Evolutionary conservation across 2,888 invertebrate species (phyloP).

Genomic region (Cheilosia grossa): DNA sequence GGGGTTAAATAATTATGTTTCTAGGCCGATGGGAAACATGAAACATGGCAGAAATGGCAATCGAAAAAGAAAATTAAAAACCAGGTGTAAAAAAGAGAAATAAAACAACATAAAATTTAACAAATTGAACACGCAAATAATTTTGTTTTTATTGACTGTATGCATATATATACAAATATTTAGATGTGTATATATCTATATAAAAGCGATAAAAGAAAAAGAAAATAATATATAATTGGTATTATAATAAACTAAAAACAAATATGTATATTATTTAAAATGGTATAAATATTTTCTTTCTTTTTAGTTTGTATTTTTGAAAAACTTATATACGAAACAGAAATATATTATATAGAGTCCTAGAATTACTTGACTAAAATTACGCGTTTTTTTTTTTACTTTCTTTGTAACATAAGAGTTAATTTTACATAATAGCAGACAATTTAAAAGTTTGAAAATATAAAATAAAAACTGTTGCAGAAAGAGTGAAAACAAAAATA

Average conservation of each 20-base stretch:
- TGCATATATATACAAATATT: slow-evolving; percentile 40
- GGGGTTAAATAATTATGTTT: no score
- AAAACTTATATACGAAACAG: slow-evolving; percentile 47
- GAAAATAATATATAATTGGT: slow-evolving; percentile 54
- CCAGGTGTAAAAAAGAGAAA: slow-evolving; percentile 4
- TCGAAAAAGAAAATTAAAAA: neutral
- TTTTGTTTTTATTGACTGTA: slow-evolving; percentile 70
- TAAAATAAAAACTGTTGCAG: neutral
- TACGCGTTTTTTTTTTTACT: slow-evolving; percentile 1
- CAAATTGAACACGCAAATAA: slow-evolving; percentile 72
- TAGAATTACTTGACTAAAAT: slow-evolving; percentile 30
- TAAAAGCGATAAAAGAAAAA: slow-evolving; percentile 63
- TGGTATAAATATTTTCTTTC: slow-evolving; percentile 55
- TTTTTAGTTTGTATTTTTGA: slow-evolving; percentile 24
- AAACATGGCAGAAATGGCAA: neutral
- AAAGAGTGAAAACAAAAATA: neutral
- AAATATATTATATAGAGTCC: slow-evolving; percentile 27
- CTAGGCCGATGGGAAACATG: neutral
- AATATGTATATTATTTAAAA: slow-evolving; percentile 52
- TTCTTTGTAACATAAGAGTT: slow-evolving; percentile 43
- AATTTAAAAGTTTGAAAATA: neutral
- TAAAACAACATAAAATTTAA: slow-evolving; percentile 23
- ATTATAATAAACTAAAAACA: slow-evolving; percentile 60
- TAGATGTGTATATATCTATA: slow-evolving; percentile 30
- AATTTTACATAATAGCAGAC: slow-evolving; percentile 15